Conservation (phyloP, 2,113 vertebrate species). For the Dunckerocampus dactyliophorus region DNA sequence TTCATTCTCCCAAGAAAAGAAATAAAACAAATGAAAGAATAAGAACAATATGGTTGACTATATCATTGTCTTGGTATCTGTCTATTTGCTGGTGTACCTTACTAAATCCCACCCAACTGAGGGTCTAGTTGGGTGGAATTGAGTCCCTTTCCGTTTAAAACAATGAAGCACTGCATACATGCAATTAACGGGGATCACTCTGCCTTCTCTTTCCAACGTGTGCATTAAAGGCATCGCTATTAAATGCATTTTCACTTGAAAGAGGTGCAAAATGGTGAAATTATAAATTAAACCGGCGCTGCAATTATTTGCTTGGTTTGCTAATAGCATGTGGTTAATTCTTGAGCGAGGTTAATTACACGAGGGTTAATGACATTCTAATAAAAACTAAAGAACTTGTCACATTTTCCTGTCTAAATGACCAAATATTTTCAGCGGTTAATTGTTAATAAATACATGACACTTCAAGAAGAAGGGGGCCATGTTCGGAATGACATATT, state of each 20-base stretch:
- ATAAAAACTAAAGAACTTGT: conserved; percentile 64
- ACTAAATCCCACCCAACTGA: conserved; percentile 7
- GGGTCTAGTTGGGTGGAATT: background rate
- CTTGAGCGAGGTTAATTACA: conserved; percentile 77
- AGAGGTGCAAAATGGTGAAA: conserved; percentile 58
- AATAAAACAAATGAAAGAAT: too few relatives aligned
- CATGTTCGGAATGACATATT: conserved; percentile 51
- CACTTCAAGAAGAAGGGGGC: conserved; percentile 18
- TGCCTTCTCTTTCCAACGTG: conserved; percentile 42
- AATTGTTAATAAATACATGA: conserved; percentile 73
- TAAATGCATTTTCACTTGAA: conserved; percentile 65
- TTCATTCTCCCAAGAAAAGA: too few relatives aligned
- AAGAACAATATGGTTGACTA: too few relatives aligned
- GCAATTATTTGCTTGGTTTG: conserved; percentile 78
- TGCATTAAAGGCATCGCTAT: conserved; percentile 66
- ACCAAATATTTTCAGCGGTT: conserved; percentile 71
- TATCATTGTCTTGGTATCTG: background rate
- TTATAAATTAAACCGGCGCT: conserved; percentile 71
- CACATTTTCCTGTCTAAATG: conserved; percentile 61
- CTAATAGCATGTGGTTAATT: conserved; percentile 77
- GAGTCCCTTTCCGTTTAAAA: conserved; percentile 39
- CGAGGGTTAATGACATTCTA: conserved; percentile 73
- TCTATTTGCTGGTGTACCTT: conserved; percentile 32
- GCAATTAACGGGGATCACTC: conserved; percentile 54
- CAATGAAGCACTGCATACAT: conserved; percentile 38